Percentiles rank a stretch among this genome's conserved stretches.
phyloP scores from a whole-genome alignment of 2,888 invertebrate species.

The Arge pagana region DNA sequence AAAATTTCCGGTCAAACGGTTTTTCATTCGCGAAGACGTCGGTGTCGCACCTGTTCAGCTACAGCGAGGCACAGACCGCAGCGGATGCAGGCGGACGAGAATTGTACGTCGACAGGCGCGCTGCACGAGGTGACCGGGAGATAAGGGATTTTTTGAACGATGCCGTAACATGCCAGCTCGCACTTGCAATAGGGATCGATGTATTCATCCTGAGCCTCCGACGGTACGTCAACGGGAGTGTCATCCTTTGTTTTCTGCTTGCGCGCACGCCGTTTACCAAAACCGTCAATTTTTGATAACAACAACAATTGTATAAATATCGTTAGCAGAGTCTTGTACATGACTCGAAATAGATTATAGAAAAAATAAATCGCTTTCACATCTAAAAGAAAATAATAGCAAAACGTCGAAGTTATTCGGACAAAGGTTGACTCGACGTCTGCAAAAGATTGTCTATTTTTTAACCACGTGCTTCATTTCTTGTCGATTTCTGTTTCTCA shows the following conservation, averaged over 20 bases:
- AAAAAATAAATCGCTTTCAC: too few species aligned
- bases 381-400: too few species aligned
- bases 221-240: neutral
- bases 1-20: neutral
- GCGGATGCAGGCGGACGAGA: conserved; percentile 49
- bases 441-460: too few species aligned
- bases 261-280: conserved; percentile 18
- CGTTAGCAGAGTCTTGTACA: neutral
- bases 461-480: too few species aligned
- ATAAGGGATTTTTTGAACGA: conserved; percentile 45
- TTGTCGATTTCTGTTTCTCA: too few species aligned
- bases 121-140: conserved; percentile 19
- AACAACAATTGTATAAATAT: neutral
- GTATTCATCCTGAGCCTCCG: conserved; percentile 10
- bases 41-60: conserved; percentile 42
- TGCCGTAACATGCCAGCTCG: conserved; percentile 32
- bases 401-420: too few species aligned
- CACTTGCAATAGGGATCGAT: conserved; percentile 37
- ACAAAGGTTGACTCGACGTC: too few species aligned
- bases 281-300: neutral
- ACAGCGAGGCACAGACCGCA: conserved; percentile 49
- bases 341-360: too few species aligned
- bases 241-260: neutral
- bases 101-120: conserved; percentile 33
- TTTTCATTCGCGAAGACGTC: neutral